phyloP scores from a whole-genome alignment of 2,797 vertebrate species.

The Uromys caudimaculatus region DNA sequence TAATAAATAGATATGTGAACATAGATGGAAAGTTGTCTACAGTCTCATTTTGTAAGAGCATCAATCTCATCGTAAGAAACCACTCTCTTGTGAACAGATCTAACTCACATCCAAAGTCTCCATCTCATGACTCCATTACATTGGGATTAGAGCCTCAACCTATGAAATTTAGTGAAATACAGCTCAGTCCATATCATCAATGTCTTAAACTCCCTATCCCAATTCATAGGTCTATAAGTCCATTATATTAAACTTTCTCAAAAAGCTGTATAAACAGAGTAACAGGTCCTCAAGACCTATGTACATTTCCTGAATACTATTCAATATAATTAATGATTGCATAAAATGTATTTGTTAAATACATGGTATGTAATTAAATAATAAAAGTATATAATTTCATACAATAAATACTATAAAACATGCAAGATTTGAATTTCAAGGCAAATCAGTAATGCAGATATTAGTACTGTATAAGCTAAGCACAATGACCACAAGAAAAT shows the following conservation, averaged over 20 bases:
- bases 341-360: neutral
- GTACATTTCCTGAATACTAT: neutral
- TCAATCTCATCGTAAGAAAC: neutral
- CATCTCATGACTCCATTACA: neutral
- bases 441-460: neutral
- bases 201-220: neutral
- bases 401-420: neutral
- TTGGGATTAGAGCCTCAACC: neutral
- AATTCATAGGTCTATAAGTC: neutral
- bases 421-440: neutral
- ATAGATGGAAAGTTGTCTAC: neutral
- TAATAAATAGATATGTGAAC: neutral
- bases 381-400: neutral
- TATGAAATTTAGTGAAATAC: neutral
- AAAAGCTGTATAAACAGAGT: neutral
- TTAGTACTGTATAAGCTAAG: neutral
- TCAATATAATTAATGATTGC: neutral
- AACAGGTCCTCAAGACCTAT: neutral
- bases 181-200: neutral
- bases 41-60: neutral
- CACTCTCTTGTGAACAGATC: neutral
- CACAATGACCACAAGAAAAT: neutral
- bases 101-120: neutral
- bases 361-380: neutral
- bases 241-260: neutral